phyloP scores from a whole-genome alignment of 2,113 vertebrate genomes.

The Varanus komodoensis region DNA sequence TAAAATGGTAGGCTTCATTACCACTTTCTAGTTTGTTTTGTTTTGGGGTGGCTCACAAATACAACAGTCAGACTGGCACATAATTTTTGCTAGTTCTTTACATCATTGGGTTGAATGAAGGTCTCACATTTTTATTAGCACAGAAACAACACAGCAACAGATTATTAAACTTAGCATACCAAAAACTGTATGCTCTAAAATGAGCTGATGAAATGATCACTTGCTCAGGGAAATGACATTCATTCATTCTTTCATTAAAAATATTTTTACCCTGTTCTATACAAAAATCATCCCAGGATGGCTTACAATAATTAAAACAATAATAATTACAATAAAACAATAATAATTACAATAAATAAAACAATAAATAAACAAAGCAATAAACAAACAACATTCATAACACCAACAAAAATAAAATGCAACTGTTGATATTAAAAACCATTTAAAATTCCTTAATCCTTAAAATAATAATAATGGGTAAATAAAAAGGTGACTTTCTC shows the following conservation, averaged over 20 bases:
- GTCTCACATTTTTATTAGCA: background rate
- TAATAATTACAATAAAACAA: too few relatives aligned
- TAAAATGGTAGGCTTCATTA: background rate
- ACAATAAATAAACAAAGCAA: too few relatives aligned
- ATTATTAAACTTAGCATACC: background rate
- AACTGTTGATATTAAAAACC: too few relatives aligned
- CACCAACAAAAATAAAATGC: too few relatives aligned
- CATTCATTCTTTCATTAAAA: too few relatives aligned
- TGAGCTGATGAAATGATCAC: background rate
- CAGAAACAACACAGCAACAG: background rate
- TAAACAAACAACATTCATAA: too few relatives aligned
- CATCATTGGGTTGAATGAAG: background rate
- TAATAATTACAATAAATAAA: too few relatives aligned
- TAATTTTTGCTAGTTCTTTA: background rate
- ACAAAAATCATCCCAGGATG: too few relatives aligned
- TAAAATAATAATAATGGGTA: too few relatives aligned
- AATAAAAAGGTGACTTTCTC: background rate
- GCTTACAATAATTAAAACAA: too few relatives aligned
- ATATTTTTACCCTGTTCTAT: too few relatives aligned
- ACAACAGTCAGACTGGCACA: background rate
- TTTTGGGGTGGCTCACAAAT: background rate
- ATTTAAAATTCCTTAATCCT: too few relatives aligned
- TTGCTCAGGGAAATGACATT: background rate
- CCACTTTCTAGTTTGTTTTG: background rate
- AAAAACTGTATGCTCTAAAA: background rate